Evolutionary conservation across 2,113 vertebrate species (phyloP), one percentile per base, ranked within the genome.

Genomic region (Equus quagga): DNA sequence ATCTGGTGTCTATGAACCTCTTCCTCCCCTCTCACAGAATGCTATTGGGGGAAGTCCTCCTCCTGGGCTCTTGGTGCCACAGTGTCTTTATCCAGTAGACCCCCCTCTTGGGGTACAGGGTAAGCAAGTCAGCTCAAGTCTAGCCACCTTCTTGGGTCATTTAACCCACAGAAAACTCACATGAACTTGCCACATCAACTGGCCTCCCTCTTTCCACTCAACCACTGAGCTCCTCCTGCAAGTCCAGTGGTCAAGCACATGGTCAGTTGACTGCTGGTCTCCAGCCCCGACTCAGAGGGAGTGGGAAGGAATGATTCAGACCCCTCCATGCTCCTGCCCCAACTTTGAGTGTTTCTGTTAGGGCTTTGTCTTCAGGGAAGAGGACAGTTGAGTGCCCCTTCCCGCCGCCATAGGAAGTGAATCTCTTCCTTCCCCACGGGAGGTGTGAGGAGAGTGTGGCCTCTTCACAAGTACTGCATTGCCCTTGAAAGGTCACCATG

Each of bases 401-500:
- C 31, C 81, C 2, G 17, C 24, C 7, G 18, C 64, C 1, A 3
- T 11, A 0, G 72, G 36, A 44, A 41, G 31, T 12, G 51, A 46
- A 21, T 36, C 15, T 49, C 31, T 33, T 10, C 28, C 41, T 28
- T 41, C 6, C 12, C 8, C 9, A 41, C 0, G 8, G 58, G 44
- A 14, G 12, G 2, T 2, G 18, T 46, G 12, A 49, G 36, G n/a
- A n/a, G 72, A n/a, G 15, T 0, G 1, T 14, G 1, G 28, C 28
- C 19, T 75, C 31, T 6, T 21, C n/a, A 65, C n/a, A 79, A 60
- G 12, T 1, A 0, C 8, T 2, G 9, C 4, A 9, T 31, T 31
- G 23, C 41, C 69, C 36, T 65, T 0, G 0, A 3, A 15, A 44
- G 73, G 8, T 6, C 31, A 0, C 60, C 0, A 0, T 0, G 6